Evolutionary conservation across 1,140 invertebrate species (phyloP), one percentile per base, ranked within the genome.

Genomic region (Dysdera silvatica): DNA sequence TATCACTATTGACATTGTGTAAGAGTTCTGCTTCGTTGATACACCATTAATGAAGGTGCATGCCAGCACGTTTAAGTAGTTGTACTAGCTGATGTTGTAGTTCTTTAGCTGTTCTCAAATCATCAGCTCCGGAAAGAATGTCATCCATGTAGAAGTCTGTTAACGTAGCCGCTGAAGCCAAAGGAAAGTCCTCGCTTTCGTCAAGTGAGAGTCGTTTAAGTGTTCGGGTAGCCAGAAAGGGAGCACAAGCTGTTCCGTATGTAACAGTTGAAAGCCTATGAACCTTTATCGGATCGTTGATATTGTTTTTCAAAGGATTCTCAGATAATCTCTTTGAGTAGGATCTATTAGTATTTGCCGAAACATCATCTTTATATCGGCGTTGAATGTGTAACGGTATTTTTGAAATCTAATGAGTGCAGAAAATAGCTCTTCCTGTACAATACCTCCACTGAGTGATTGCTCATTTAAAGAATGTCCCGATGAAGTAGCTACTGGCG

Each of bases 171-270:
- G 14, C 7, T 1, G 65, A 37, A 6, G 68, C 71, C 2, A 67
- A 16, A 32, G 71, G 70, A 51, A 65, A 71, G 10, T 56, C 45
- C 6, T 58, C 29, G 10, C 67, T 54, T 51, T 71, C 66, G 53
- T 73, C 70, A 20, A 47, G 18, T 5, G 62, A 67, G 6, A 75
- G 43, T 65, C 74, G 71, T 16, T 54, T 43, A 6, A 76, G 40
- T 1, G 54, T 55, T 10, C 73, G 54, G 2, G 71, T 65, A 0
- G 76, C 72, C 5, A 73, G 53, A 60, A 66, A 75, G 7, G 75
- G 70, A 3, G 71, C 69, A 8, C 67, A 66, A 26, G 60, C 61
- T n/a, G 70, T 67, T 2, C 77, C 74, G 69, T 74, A 77, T 0
- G 72, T 74, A 0, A 49, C 47, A 24, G 47, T 4, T 26, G 14